Conservation (phyloP, 2,113 vertebrate species). For the Rutilus rutilus region DNA sequence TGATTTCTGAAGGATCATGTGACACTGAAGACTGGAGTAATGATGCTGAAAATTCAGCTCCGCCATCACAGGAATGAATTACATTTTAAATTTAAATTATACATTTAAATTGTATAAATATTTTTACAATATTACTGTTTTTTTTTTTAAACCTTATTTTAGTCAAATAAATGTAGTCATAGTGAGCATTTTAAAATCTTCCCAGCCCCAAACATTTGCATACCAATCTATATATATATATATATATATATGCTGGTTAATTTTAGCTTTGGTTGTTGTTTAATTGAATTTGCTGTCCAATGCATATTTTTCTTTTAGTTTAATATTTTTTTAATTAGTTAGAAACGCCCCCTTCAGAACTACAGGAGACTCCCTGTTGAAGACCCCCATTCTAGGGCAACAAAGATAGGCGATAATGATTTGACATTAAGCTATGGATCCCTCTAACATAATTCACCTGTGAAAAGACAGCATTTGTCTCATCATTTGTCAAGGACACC, state of each 20-base stretch:
- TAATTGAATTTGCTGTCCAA: neutral
- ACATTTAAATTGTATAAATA: too few species aligned
- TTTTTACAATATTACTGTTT: too few species aligned
- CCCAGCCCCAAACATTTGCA: too few species aligned
- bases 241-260: too few species aligned
- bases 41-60: neutral
- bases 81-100: neutral
- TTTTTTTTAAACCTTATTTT: too few species aligned
- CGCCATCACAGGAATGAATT: neutral
- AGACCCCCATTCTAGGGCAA: neutral
- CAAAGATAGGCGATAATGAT: neutral
- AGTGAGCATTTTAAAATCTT: too few species aligned
- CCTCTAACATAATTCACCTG: constrained; percentile 1
- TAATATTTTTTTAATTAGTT: neutral
- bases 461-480: neutral
- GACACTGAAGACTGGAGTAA: neutral
- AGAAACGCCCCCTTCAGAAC: neutral
- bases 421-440: constrained; percentile 10
- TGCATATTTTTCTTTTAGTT: neutral
- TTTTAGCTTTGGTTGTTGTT: neutral
- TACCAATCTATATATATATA: too few species aligned
- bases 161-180: too few species aligned
- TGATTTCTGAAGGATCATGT: neutral
- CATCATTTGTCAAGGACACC: constrained; percentile 9
- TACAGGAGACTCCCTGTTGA: neutral